Conservation (phyloP, 2,797 vertebrate genomes). For the Melanotaenia boesemani region DNA sequence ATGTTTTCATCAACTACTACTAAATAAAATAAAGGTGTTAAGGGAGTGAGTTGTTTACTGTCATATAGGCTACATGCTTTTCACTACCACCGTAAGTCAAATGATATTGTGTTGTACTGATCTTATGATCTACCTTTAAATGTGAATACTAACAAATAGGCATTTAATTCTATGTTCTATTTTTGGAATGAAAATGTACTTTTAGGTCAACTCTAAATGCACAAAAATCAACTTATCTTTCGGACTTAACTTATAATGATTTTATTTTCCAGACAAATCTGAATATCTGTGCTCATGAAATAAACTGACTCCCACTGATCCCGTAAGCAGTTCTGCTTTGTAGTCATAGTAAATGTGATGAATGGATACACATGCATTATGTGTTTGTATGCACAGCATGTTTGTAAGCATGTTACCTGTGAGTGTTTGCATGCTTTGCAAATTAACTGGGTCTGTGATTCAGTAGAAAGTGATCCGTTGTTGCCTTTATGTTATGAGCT, state of each 20-base stretch:
- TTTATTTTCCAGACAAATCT: slow-evolving; percentile 4
- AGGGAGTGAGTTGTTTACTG: slow-evolving; percentile 74
- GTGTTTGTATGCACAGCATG: slow-evolving; percentile 15
- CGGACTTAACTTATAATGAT: slow-evolving; percentile 11
- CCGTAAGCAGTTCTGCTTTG: slow-evolving; percentile 1
- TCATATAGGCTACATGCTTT: slow-evolving; percentile 54
- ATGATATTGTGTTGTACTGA: slow-evolving; percentile 41
- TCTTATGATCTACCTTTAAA: neutral
- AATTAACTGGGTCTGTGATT: slow-evolving; percentile 21
- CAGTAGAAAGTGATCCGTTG: slow-evolving; percentile 24
- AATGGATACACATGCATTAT: slow-evolving; percentile 8
- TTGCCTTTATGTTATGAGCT: slow-evolving; percentile 53
- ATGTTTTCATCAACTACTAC: slow-evolving; percentile 78
- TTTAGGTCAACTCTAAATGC: neutral
- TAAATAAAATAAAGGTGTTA: slow-evolving; percentile 79
- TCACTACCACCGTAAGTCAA: slow-evolving; percentile 34
- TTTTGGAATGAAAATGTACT: neutral
- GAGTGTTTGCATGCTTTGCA: neutral
- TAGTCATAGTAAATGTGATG: neutral
- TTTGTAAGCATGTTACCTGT: slow-evolving; percentile 4
- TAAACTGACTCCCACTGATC: slow-evolving; percentile 17
- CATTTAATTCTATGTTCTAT: neutral
- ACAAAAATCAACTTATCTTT: neutral
- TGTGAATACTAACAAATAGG: neutral
- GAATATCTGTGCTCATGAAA: slow-evolving; percentile 14